Percentiles rank a stretch among this genome's conserved stretches.
phyloP scores from a whole-genome alignment of 2,888 invertebrate species.

The Bimastos eiseni region DNA sequence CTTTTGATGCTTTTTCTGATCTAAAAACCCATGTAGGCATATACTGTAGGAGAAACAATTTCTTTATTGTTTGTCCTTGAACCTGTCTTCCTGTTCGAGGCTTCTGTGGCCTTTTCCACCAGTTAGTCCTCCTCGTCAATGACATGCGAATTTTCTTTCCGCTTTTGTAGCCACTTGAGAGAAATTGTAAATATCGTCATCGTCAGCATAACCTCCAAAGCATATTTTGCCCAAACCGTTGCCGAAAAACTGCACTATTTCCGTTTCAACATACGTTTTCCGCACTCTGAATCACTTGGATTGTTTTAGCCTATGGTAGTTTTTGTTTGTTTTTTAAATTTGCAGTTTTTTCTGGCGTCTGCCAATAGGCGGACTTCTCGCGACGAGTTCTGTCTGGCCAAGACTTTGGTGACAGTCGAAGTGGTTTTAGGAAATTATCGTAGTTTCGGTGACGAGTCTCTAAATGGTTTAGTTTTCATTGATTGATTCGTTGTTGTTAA shows the following conservation, averaged over 20 bases:
- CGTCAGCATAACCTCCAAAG: not conserved
- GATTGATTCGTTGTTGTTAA: not conserved
- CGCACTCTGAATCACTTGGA: not conserved
- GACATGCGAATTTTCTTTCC: not conserved
- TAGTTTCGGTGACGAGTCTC: not conserved
- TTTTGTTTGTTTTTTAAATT: not conserved
- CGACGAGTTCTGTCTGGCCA: not conserved
- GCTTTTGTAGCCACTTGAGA: not conserved
- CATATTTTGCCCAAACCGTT: not conserved
- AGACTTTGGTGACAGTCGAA: not conserved
- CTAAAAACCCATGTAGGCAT: not conserved
- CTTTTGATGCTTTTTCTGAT: not conserved
- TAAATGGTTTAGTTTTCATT: not conserved
- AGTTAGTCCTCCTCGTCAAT: not conserved
- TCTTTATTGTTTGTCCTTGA: not conserved
- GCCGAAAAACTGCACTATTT: not conserved
- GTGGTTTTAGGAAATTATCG: constrained; percentile 6
- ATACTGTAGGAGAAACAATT: not conserved
- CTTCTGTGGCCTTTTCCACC: not conserved
- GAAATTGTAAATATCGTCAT: not conserved
- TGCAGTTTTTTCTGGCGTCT: not conserved
- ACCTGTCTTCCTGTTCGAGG: not conserved
- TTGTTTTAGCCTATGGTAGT: not conserved
- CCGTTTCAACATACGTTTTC: not conserved
- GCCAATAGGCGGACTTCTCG: not conserved